Conservation (phyloP, 2,797 vertebrate genomes). For the Potorous gilbertii region DNA sequence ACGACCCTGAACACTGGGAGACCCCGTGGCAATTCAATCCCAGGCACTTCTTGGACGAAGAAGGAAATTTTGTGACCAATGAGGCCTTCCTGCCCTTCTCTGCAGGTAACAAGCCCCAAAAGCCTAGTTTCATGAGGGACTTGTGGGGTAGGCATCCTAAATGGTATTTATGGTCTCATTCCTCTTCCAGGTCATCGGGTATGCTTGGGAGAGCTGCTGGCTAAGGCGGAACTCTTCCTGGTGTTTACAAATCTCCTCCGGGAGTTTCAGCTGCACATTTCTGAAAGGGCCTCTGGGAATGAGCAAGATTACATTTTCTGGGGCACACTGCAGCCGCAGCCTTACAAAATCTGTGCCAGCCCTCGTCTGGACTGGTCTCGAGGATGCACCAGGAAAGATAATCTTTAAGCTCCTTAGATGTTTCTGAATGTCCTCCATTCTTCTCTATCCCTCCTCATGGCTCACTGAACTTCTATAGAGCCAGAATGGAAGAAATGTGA, state of each 20-base stretch:
- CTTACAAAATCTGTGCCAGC: conserved; percentile 47
- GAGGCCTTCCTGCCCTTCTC: conserved; percentile 82
- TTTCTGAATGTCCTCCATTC: too few relatives aligned
- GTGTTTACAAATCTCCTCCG: background rate
- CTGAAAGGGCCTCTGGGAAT: background rate
- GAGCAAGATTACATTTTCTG: conserved; percentile 15
- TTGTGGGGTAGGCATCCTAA: background rate
- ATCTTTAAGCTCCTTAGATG: background rate
- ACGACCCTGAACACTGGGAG: conserved; percentile 79
- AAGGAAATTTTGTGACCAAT: conserved; percentile 76
- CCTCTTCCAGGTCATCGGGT: conserved; percentile 69
- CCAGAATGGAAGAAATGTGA: background rate
- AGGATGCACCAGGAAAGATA: background rate
- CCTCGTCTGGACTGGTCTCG: background rate
- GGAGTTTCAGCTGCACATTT: fast-evolving
- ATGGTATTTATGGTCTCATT: background rate
- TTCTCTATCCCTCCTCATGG: too few relatives aligned
- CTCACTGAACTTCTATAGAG: background rate
- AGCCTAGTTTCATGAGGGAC: background rate
- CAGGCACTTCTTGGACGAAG: conserved; percentile 79
- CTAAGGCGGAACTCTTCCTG: background rate
- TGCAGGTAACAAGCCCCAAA: conserved; percentile 67
- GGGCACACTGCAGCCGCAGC: conserved; percentile 30
- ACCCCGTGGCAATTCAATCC: conserved; percentile 80
- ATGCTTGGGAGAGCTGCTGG: conserved; percentile 32